phyloP scores from a whole-genome alignment of 2,113 vertebrate species.

The Periophthalmus modestus region DNA sequence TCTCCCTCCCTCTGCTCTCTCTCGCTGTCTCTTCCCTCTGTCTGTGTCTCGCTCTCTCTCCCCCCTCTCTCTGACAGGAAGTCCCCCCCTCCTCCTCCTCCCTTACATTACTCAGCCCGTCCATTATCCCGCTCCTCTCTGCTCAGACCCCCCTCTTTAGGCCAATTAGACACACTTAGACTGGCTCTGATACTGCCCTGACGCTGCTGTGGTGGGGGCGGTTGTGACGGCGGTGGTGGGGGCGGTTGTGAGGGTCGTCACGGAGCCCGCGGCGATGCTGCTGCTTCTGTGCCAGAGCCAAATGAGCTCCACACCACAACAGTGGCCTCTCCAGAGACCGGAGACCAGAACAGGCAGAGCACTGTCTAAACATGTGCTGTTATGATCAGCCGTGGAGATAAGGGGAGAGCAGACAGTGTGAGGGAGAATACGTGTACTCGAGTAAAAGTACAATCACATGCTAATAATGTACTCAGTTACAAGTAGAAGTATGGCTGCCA shows the following conservation, averaged over 20 bases:
- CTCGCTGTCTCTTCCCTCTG: no score
- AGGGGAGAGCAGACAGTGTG: background rate
- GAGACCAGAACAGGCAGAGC: slow-evolving; percentile 27
- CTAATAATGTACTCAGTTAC: no score
- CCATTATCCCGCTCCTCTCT: slow-evolving; percentile 44
- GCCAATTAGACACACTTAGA: slow-evolving; percentile 56
- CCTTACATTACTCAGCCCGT: slow-evolving; percentile 35
- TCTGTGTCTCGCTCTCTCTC: no score
- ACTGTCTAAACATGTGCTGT: slow-evolving; percentile 13
- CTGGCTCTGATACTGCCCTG: slow-evolving; percentile 36
- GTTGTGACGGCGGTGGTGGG: slow-evolving; percentile 9
- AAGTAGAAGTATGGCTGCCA: no score
- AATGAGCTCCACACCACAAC: slow-evolving; percentile 1
- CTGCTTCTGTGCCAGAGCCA: slow-evolving; percentile 46
- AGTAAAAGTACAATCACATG: no score
- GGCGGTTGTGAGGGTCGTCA: slow-evolving; percentile 34
- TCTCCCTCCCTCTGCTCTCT: no score
- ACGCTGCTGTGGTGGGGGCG: slow-evolving; percentile 38
- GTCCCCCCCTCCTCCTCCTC: slow-evolving; percentile 24
- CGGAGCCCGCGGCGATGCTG: slow-evolving; percentile 35
- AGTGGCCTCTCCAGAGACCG: slow-evolving; percentile 8
- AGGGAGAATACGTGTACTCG: no score
- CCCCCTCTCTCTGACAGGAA: slow-evolving; percentile 26
- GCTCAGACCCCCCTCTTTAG: slow-evolving; percentile 29
- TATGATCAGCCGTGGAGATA: background rate